Evolutionary conservation across 1,140 invertebrate species (phyloP).

Genomic region (Eupristina koningsbergeri): DNA sequence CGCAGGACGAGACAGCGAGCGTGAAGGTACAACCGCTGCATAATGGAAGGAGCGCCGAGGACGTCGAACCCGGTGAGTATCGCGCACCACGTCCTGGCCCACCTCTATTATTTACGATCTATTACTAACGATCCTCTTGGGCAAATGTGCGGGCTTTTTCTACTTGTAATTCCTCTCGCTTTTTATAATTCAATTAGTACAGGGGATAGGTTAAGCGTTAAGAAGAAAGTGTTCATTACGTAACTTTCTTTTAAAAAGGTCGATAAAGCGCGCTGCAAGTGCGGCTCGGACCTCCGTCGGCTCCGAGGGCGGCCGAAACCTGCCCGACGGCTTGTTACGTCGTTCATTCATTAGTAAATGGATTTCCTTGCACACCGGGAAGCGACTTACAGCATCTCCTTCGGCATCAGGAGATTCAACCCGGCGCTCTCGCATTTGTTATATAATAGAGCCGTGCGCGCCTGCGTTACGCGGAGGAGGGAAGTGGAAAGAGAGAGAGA

Average conservation of each 20-base stretch:
- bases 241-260: conserved; percentile 44
- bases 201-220: not conserved
- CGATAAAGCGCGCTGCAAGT: conserved; percentile 42
- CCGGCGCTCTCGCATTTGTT: conserved; percentile 38
- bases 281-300: not conserved
- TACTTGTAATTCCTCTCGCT: no score
- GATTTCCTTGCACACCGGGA: not conserved
- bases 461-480: no score
- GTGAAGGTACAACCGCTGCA: conserved; percentile 58
- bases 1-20: conserved; percentile 60
- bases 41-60: conserved; percentile 54
- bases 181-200: no score
- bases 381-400: not conserved
- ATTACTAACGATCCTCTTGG: no score
- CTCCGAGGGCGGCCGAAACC: no score
- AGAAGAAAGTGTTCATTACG: conserved; percentile 27
- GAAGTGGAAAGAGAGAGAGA: no score
- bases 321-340: no score
- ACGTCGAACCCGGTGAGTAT: conserved; percentile 10
- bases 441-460: conserved; percentile 51
- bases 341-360: no score
- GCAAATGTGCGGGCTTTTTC: no score
- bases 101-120: no score
- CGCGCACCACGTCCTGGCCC: not conserved
- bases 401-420: not conserved